A percentile compares a stretch with the other conserved stretches of the same genome.
phyloP scores from a whole-genome alignment of 2,888 invertebrate species.

The Macrosiphum euphorbiae region DNA sequence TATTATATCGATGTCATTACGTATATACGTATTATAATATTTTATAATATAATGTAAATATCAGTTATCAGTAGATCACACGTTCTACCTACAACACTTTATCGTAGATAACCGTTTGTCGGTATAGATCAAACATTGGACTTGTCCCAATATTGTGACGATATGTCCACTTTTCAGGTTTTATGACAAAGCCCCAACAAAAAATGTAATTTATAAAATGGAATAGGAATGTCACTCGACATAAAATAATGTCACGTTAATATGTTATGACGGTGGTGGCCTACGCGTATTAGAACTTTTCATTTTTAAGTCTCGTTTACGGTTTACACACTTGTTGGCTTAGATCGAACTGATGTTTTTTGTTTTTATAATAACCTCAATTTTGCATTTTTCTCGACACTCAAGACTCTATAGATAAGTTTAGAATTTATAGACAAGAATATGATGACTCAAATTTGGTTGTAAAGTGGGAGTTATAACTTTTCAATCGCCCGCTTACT shows the following conservation, averaged over 20 bases:
- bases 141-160: neutral
- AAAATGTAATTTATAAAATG: neutral
- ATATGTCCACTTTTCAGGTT: neutral
- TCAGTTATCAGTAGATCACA: too few species aligned
- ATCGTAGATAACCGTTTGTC: neutral
- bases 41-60: too few species aligned
- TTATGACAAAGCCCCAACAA: neutral
- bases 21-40: too few species aligned
- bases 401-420: neutral
- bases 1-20: too few species aligned
- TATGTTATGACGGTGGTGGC: neutral
- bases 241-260: neutral
- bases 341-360: neutral
- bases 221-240: neutral
- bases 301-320: neutral
- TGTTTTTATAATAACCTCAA: neutral
- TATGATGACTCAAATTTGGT: neutral
- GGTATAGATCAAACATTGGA: slow-evolving; percentile 19
- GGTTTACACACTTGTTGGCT: neutral
- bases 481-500: too few species aligned
- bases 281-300: neutral
- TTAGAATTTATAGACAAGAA: neutral
- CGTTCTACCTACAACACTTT: neutral
- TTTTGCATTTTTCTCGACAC: neutral
- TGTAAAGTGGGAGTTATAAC: too few species aligned